phyloP scores from a whole-genome alignment of 2,113 vertebrate genomes.

The Oryctolagus cuniculus region DNA sequence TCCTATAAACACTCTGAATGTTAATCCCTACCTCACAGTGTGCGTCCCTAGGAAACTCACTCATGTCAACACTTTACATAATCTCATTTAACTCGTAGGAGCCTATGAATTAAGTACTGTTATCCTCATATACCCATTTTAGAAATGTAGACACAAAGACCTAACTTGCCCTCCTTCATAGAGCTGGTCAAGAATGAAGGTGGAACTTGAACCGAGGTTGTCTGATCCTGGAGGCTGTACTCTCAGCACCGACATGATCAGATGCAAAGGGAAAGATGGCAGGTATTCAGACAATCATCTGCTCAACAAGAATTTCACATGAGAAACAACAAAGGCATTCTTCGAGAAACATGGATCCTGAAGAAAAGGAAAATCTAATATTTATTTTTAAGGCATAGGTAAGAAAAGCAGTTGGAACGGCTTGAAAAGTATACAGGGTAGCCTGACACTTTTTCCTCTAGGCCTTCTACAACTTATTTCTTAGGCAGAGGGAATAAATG shows the following conservation, averaged over 20 bases:
- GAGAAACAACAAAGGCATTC: not conserved
- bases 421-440: slow-evolving; percentile 31
- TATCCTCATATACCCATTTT: slow-evolving; percentile 7
- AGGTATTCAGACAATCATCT: not conserved
- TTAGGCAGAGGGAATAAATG: slow-evolving; percentile 33
- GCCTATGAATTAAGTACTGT: not conserved
- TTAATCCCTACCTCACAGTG: not conserved
- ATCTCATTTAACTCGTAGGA: not conserved
- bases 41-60: not conserved
- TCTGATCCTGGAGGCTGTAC: not conserved
- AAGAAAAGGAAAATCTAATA: slow-evolving; percentile 32
- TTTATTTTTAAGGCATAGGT: slow-evolving; percentile 30
- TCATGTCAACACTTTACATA: not conserved
- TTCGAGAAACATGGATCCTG: not conserved
- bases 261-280: not conserved
- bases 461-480: slow-evolving; percentile 55
- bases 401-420: slow-evolving; percentile 31
- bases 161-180: slow-evolving; percentile 36
- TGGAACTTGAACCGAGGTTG: slow-evolving; percentile 25
- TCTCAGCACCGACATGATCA: not conserved
- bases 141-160: not conserved
- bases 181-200: not conserved
- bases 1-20: slow-evolving; percentile 11
- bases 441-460: slow-evolving; percentile 49
- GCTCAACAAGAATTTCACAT: slow-evolving; percentile 34